phyloP scores from a whole-genome alignment of 2,888 invertebrate species.

The Dromius quadrimaculatus region DNA sequence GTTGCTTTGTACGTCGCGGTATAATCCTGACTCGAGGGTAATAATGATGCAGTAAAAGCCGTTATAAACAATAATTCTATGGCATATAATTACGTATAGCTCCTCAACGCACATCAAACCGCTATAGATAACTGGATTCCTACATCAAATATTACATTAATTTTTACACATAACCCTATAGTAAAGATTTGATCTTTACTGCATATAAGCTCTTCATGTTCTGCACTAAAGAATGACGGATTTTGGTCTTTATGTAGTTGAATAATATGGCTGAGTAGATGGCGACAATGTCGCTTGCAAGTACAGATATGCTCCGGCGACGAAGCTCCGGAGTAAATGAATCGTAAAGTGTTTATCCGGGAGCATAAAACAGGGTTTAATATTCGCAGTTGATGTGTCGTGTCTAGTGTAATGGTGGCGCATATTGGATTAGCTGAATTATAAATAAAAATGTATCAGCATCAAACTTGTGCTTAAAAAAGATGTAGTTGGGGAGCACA shows the following conservation, averaged over 20 bases:
- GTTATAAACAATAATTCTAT: neutral
- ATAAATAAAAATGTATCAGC: neutral
- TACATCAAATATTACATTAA: conserved; percentile 30
- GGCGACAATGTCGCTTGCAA: conserved; percentile 11
- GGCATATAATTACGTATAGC: conserved; percentile 16
- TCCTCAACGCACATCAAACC: neutral
- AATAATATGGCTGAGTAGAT: neutral
- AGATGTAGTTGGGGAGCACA: neutral
- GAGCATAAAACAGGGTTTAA: conserved; percentile 45
- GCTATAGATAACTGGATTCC: conserved; percentile 1
- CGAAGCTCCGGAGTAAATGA: conserved; percentile 43
- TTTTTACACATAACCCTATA: conserved; percentile 15
- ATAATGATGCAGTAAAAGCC: too few species aligned
- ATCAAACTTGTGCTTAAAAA: neutral
- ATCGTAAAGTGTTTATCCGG: conserved; percentile 50
- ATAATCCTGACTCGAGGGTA: too few species aligned
- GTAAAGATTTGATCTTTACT: conserved; percentile 21
- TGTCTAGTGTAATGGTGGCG: neutral
- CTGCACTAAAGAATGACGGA: neutral
- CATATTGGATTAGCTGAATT: conserved; percentile 26
- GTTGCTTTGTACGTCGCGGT: too few species aligned
- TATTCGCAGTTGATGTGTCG: conserved; percentile 35
- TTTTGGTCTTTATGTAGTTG: neutral
- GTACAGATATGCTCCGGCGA: conserved; percentile 17
- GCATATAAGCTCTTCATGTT: conserved; percentile 26